Percentiles rank a stretch among this genome's conserved stretches.
Conservation (phyloP, 1,140 invertebrate genomes). For the Metopolophium dirhodum region DNA sequence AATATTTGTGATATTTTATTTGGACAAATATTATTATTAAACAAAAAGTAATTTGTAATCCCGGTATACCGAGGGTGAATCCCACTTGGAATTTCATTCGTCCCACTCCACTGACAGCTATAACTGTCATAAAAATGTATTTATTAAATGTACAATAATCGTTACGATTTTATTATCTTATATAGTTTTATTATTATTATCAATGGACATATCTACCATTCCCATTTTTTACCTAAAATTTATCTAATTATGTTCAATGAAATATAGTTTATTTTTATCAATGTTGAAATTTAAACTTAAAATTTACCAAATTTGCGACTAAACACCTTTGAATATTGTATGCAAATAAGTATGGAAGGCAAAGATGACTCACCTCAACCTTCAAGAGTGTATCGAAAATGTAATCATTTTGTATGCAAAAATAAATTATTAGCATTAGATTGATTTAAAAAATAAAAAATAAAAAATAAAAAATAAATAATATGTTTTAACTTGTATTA, state of each 20-base stretch:
- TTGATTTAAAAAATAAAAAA: not conserved
- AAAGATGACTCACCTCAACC: too few relatives aligned
- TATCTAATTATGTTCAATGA: too few relatives aligned
- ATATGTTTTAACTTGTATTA: not conserved
- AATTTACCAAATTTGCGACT: too few relatives aligned
- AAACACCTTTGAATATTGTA: too few relatives aligned
- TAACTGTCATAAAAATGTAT: not conserved
- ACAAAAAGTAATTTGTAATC: not conserved
- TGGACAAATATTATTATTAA: too few relatives aligned
- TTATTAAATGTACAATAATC: not conserved
- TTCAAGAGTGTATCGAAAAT: not conserved
- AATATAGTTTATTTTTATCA: too few relatives aligned
- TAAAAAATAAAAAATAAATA: conserved; percentile 12
- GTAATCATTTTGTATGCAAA: not conserved
- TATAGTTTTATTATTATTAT: not conserved
- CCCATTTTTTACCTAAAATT: too few relatives aligned
- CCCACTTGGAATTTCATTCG: not conserved
- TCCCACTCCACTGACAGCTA: not conserved
- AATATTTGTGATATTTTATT: too few relatives aligned
- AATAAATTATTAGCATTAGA: not conserved
- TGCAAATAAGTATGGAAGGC: too few relatives aligned
- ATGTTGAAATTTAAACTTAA: too few relatives aligned
- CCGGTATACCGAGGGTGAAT: not conserved
- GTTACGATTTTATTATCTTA: not conserved
- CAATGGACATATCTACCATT: not conserved